These are phyloP conservation scores for Callochromis pleurospilus DNA, from an alignment of 2,113 vertebrate genomes.

Conservation along the genomic window DNA sequence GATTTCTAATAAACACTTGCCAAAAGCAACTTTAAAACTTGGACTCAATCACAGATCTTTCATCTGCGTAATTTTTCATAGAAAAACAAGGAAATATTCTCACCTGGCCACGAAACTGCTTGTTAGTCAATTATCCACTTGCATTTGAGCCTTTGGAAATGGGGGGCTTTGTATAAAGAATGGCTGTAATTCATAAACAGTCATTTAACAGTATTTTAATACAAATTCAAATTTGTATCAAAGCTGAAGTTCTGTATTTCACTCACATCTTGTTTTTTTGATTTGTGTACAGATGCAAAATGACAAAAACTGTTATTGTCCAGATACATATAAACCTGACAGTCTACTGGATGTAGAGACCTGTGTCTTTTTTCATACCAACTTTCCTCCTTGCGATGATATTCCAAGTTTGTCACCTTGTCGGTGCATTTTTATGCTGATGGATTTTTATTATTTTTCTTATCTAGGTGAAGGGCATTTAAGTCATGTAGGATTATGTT, in stretches of 20 bases:
- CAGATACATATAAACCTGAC: neutral
- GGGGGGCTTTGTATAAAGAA: neutral
- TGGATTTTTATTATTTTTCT: slow-evolving; percentile 54
- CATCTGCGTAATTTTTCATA: neutral
- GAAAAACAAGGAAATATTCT: neutral
- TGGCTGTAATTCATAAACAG: neutral
- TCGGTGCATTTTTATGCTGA: slow-evolving; percentile 40
- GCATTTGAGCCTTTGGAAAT: neutral
- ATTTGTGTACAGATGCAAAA: neutral
- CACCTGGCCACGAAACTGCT: neutral
- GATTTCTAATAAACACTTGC: neutral
- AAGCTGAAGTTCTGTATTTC: neutral
- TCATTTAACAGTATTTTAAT: neutral
- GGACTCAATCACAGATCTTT: neutral
- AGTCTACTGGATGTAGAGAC: neutral
- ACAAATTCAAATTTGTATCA: neutral
- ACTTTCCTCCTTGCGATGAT: slow-evolving; percentile 15
- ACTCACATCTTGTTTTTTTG: neutral
- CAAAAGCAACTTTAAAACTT: neutral
- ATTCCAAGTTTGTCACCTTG: slow-evolving; percentile 59
- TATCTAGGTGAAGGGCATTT: slow-evolving; percentile 71
- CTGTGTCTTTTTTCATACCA: neutral
- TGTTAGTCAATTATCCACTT: neutral
- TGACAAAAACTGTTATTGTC: neutral
- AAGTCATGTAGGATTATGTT: slow-evolving; percentile 73